Evolutionary conservation across 2,888 invertebrate genomes (phyloP).

Genomic region (Catonia carolina): DNA sequence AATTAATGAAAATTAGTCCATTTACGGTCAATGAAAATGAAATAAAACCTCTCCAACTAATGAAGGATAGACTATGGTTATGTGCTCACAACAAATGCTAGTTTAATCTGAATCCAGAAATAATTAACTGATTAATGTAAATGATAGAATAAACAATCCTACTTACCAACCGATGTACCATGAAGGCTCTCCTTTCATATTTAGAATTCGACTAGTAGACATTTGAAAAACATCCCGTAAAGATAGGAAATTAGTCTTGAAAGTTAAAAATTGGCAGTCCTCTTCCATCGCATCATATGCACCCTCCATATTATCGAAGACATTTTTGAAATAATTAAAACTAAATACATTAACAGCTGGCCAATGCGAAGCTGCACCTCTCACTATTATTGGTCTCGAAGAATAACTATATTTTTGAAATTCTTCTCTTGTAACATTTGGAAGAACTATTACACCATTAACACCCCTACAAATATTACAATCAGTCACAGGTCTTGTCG

Average conservation of each 20-base stretch:
- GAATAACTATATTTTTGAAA: constrained; percentile 71
- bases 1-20: no score
- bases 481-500: constrained; percentile 72
- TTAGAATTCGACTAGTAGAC: constrained; percentile 56
- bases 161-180: constrained; percentile 90
- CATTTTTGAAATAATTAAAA: constrained; percentile 58
- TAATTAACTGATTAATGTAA: no score
- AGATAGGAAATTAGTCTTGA: constrained; percentile 71
- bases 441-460: constrained; percentile 57
- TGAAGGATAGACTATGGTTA: no score
- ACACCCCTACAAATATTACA: constrained; percentile 70
- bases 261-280: constrained; percentile 81
- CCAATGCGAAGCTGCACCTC: constrained; percentile 69
- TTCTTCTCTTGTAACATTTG: constrained; percentile 59
- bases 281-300: constrained; percentile 68
- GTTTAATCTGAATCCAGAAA: no score
- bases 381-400: constrained; percentile 71
- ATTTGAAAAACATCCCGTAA: constrained; percentile 71
- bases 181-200: constrained; percentile 56
- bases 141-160: no score
- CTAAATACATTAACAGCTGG: constrained; percentile 61
- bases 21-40: no score
- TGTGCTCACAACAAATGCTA: no score
- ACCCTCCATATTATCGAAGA: constrained; percentile 58
- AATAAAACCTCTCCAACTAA: no score